Percentiles rank a stretch among this genome's conserved stretches.
Conservation (phyloP, 2,888 invertebrate genomes). For the Lissocephala sabroskyi region DNA sequence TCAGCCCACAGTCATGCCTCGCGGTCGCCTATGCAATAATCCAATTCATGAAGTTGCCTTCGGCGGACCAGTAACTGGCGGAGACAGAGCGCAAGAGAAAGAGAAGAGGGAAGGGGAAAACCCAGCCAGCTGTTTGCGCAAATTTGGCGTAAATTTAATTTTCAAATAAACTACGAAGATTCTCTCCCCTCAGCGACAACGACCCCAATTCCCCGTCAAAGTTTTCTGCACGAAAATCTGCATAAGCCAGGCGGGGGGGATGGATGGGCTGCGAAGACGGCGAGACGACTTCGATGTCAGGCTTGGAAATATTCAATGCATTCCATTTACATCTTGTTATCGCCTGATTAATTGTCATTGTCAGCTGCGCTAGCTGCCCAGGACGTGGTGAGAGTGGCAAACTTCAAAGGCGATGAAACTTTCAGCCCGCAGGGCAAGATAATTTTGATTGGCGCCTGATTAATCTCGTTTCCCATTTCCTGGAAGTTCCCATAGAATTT, state of each 20-base stretch:
- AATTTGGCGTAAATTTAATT: conserved; percentile 69
- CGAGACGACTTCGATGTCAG: not conserved
- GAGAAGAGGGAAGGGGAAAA: conserved; percentile 11
- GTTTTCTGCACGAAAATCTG: conserved; percentile 8
- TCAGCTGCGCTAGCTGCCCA: too few relatives aligned
- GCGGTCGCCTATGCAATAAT: conserved; percentile 36
- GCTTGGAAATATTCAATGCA: conserved; percentile 66
- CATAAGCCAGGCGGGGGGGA: conserved; percentile 3
- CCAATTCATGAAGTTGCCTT: conserved; percentile 58
- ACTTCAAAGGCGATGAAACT: conserved; percentile 37
- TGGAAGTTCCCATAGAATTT: conserved; percentile 9
- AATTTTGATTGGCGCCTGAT: conserved; percentile 29
- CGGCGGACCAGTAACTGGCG: conserved; percentile 6
- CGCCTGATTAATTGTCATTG: conserved; percentile 68
- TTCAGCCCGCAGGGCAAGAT: too few relatives aligned
- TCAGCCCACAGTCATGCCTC: too few relatives aligned
- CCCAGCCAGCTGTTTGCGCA: conserved; percentile 58
- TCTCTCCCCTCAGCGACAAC: conserved; percentile 1
- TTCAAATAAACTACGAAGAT: conserved; percentile 54
- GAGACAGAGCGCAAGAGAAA: conserved; percentile 11
- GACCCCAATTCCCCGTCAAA: too few relatives aligned
- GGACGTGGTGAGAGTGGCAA: conserved; percentile 29
- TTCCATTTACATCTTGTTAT: conserved; percentile 71
- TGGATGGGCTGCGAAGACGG: too few relatives aligned
- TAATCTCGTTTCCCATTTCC: conserved; percentile 25